phyloP scores from a whole-genome alignment of 2,113 vertebrate species.

The Cairina moschata region DNA sequence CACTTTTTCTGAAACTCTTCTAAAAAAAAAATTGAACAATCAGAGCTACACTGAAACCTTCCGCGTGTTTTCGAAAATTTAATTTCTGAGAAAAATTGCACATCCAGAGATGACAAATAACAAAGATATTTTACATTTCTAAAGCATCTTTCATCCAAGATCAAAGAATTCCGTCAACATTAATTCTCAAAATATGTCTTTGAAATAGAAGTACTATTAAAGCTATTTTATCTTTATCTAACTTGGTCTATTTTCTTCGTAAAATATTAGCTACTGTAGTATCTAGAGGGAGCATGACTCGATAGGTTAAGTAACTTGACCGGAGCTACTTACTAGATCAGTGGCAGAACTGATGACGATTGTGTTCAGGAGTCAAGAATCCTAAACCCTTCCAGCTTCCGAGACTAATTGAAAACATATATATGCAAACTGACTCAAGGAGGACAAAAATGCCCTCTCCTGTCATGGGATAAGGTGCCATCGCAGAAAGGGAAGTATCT shows the following conservation, averaged over 20 bases:
- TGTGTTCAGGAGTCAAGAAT: not conserved
- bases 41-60: not conserved
- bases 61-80: not conserved
- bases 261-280: conserved; percentile 7
- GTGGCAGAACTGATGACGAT: not conserved
- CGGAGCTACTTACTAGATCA: not conserved
- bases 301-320: conserved; percentile 20
- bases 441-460: not conserved
- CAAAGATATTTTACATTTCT: conserved; percentile 63
- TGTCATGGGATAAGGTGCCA: not conserved
- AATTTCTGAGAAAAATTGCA: conserved; percentile 51
- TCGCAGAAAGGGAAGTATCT: not conserved
- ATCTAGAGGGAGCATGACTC: not conserved
- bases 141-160: conserved; percentile 67
- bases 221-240: conserved; percentile 47
- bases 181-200: conserved; percentile 43
- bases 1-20: not conserved
- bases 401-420: not conserved
- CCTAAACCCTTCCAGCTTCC: not conserved
- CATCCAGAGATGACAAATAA: conserved; percentile 56
- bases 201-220: conserved; percentile 47
- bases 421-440: not conserved
- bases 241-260: conserved; percentile 28
- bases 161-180: conserved; percentile 48
- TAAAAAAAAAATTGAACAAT: not conserved